Percentiles rank a stretch among this genome's conserved stretches.
phyloP scores from a whole-genome alignment of 92 coral and sea anemone genomes.

The Hydrozoanthus gracilis region DNA sequence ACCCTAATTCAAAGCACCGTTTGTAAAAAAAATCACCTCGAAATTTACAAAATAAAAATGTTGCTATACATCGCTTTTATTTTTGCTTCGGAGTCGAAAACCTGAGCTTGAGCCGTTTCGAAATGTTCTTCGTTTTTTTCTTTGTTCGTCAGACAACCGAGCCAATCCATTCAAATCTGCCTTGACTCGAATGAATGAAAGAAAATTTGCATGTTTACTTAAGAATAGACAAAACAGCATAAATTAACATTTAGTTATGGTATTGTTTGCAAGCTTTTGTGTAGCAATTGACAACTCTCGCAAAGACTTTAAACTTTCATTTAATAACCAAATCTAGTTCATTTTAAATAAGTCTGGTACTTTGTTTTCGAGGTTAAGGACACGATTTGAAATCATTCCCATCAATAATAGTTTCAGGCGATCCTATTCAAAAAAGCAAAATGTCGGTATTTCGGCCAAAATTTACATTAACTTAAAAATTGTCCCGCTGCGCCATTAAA shows the following conservation, averaged over 20 bases:
- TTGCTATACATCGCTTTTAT: too few relatives aligned
- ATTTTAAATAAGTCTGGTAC: neutral
- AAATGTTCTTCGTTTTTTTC: slow-evolving; percentile 18
- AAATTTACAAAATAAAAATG: slow-evolving; percentile 36
- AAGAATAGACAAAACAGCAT: slow-evolving; percentile 70
- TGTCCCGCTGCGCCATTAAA: slow-evolving; percentile 20
- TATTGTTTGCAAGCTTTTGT: slow-evolving; percentile 53
- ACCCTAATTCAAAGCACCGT: slow-evolving; percentile 31
- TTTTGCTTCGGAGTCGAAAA: neutral
- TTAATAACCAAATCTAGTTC: neutral
- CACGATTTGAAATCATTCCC: neutral
- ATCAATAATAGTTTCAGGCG: neutral
- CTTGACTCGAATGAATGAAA: slow-evolving; percentile 65
- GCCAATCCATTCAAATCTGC: slow-evolving; percentile 53
- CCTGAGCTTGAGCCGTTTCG: slow-evolving; percentile 2
- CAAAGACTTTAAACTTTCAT: slow-evolving; percentile 7
- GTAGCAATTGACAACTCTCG: slow-evolving; percentile 49
- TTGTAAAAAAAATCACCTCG: slow-evolving; percentile 37
- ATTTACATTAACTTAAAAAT: neutral
- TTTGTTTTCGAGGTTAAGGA: neutral
- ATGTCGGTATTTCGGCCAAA: neutral
- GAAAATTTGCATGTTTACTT: slow-evolving; percentile 75
- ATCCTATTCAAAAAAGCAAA: neutral
- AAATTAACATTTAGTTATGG: slow-evolving; percentile 65
- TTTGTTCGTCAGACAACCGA: slow-evolving; percentile 51